Evolutionary conservation across 1,140 invertebrate genomes (phyloP), one percentile per base, ranked within the genome.

Genomic region (Condylostylus longicornis): DNA sequence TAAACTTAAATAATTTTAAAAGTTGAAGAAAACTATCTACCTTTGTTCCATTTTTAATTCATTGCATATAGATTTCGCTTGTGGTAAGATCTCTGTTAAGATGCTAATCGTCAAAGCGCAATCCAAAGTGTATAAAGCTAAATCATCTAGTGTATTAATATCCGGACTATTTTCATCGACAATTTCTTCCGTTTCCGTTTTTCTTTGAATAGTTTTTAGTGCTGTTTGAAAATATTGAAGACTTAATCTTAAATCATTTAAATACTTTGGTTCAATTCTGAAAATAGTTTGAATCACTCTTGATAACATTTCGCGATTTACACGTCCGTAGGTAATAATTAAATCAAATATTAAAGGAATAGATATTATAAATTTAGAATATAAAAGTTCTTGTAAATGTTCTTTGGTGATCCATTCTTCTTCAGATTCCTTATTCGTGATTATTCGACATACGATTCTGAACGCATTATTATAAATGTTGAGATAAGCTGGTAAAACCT

Each of bases 341-440:
- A 87, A 49, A 52, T 88, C 83, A 52, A 82, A 74, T 41, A 88
- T 62, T 44, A 85, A 74, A 12, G 84, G 82, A 41, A 87, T 66
- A 14, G 85, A 82, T 51, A 87, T 77, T 41, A 88, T 64, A 57
- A 75, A 85, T 45, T 85, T 79, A 19, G 82, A 67, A 54, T 86
- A 87, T 25, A 87, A 51, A 30, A 85, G 49, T n/a, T 74, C 64
- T 4, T 71, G 72, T 61, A 80, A 74, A 33, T 70, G 70, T 31
- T 67, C 51, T 25, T 69, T 69, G 2, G 55, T 70, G 46, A 86
- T 75, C 63, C 72, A 78, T 47, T 74, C 65, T 5, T 75, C 73
- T 51, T 73, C 67, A 18, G 73, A 77, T 58, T 86, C 81, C 50
- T 74, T 77, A 49, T 74, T 74, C 9, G 81, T 84, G 5, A 79